These are phyloP conservation scores for Rhinophrynus dorsalis DNA, from an alignment of 2,797 vertebrate genomes.

Conservation along the genomic window DNA sequence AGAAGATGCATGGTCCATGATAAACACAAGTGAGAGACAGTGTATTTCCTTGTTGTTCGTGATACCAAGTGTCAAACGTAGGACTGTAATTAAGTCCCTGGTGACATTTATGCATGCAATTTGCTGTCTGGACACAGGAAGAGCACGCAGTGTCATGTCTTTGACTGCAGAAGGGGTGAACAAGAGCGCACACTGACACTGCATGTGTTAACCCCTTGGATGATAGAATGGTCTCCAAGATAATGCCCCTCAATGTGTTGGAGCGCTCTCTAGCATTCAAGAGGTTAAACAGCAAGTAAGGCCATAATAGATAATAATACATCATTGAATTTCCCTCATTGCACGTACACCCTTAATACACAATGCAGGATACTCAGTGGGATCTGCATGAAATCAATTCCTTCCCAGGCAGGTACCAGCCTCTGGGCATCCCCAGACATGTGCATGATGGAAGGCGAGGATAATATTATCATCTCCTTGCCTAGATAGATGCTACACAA, in stretches of 20 bases:
- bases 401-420: not conserved
- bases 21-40: not conserved
- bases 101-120: not conserved
- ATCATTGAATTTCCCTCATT: conserved; percentile 17
- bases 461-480: not conserved
- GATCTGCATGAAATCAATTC: not conserved
- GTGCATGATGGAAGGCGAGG: not conserved
- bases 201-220: no score
- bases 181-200: not conserved
- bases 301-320: not conserved
- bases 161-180: not conserved
- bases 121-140: not conserved
- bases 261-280: no score
- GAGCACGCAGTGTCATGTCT: not conserved
- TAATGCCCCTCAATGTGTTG: no score
- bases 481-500: not conserved
- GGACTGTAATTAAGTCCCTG: not conserved
- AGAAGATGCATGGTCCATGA: not conserved
- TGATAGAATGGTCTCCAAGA: no score
- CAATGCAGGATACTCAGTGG: not conserved
- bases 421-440: conserved; percentile 4
- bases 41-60: not conserved
- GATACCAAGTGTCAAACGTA: not conserved
- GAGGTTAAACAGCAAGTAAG: not conserved
- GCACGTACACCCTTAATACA: not conserved